Evolutionary conservation across 1,140 invertebrate genomes (phyloP).

Genomic region (Globodera rostochiensis): DNA sequence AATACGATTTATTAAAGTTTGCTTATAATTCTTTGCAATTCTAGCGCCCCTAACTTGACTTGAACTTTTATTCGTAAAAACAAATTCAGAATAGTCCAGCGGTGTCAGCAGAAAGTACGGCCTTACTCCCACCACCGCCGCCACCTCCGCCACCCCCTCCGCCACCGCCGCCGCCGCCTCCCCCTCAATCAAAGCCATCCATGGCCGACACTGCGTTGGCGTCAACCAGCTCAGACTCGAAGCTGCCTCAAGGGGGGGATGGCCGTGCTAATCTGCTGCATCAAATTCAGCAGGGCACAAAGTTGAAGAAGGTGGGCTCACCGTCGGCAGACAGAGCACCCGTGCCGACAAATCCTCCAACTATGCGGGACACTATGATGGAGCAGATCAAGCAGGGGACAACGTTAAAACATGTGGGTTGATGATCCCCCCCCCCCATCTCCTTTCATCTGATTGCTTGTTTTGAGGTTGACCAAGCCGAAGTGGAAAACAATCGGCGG

Average conservation of each 20-base stretch:
- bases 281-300: slow-evolving; percentile 44
- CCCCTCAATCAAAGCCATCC: slow-evolving; percentile 5
- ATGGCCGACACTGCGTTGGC: not conserved
- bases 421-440: not conserved
- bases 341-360: slow-evolving; percentile 38
- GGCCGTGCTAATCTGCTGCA: slow-evolving; percentile 35
- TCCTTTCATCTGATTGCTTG: not conserved
- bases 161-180: slow-evolving; percentile 10
- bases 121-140: not conserved
- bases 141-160: slow-evolving; percentile 21
- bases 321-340: slow-evolving; percentile 30
- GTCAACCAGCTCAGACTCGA: not conserved
- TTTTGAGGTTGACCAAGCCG: slow-evolving; percentile 43
- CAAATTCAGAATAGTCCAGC: not conserved
- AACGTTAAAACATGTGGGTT: slow-evolving; percentile 30
- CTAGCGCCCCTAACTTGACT: no score
- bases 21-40: no score
- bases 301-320: slow-evolving; percentile 39
- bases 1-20: no score
- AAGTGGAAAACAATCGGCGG: slow-evolving; percentile 43
- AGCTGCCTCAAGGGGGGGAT: not conserved
- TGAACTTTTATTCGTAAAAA: no score
- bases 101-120: not conserved
- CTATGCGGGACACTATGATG: slow-evolving; percentile 39
- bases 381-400: slow-evolving; percentile 40